Base-by-base conservation (phyloP, 2,797 vertebrate species). In the Mus spretus region DNA sequence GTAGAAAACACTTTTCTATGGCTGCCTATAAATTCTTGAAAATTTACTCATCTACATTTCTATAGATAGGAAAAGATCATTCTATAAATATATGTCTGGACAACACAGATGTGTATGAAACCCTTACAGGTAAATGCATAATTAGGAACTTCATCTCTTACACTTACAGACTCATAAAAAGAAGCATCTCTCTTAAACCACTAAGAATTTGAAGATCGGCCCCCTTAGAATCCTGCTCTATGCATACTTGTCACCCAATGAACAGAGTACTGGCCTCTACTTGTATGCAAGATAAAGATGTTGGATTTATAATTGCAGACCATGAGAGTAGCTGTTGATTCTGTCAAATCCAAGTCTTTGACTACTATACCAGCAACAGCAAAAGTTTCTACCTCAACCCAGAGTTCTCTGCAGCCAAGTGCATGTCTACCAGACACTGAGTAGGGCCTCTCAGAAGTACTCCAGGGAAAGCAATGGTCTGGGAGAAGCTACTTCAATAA, bases 21-120 rank as follows among this genome's bases (percentile, higher is more conserved):
- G 98, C 96, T 85, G 94, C 97, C 97, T 96, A 98, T 98, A 98
- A 98, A 98, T 96, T 95, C 97, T 98, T 96, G 98, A 90, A 97
- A 98, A 97, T 92, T 77, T 89, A 85, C 55, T 87, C 80, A 84
- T 95, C 50, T 96, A 47, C 91, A 93, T 98, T 95, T 97, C 65
- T 81, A 87, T 91, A 92, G 75, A 82, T 80, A 96, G 89, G 85
- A 89, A 97, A 91, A 96, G 90, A 53, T 80, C 94, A 84, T 93
- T 96, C 89, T 95, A 74, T 96, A 95, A 96, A 95, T 89, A 94
- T 11, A 26, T 53, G 93, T 70, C 88, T 87, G n/a, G 63, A 44
- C 70, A 92, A 92, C 53, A 90, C 34, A 86, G 55, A 93, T 93
- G 63, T 15, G 28, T 89, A 85, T 24, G 78, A 97, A 94, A 31